Conservation (phyloP, 37 sponge, comb jelly and placozoan genomes). For the Bolinopsis microptera region DNA sequence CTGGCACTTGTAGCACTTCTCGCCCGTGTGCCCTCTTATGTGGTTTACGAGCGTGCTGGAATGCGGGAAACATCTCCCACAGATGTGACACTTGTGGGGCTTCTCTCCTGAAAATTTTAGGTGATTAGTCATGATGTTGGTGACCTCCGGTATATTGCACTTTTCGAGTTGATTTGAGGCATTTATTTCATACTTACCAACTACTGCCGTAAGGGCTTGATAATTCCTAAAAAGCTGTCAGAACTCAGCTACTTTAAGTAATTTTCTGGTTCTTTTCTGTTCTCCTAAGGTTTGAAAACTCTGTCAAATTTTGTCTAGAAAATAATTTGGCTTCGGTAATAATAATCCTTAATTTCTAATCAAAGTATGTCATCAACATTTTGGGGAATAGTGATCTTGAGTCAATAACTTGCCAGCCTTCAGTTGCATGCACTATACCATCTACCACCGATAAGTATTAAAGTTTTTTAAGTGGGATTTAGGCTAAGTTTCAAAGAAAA, state of each 20-base stretch:
- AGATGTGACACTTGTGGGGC: conserved; percentile 66
- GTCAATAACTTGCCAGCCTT: too few relatives aligned
- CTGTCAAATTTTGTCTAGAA: not conserved
- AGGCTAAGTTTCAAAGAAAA: not conserved
- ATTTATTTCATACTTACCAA: too few relatives aligned
- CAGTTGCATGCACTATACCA: too few relatives aligned
- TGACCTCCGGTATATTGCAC: too few relatives aligned
- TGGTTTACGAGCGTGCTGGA: conserved; percentile 63
- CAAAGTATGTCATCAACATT: too few relatives aligned
- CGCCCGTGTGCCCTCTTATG: conserved; percentile 51
- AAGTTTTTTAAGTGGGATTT: not conserved
- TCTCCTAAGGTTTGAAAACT: not conserved
- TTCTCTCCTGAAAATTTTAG: conserved; percentile 58
- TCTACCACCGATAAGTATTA: not conserved
- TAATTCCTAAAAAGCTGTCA: not conserved
- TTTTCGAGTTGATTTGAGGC: too few relatives aligned
- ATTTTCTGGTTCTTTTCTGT: not conserved
- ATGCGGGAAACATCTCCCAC: conserved; percentile 54
- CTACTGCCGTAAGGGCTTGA: too few relatives aligned
- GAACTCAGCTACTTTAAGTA: too few relatives aligned
- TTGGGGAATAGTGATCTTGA: too few relatives aligned
- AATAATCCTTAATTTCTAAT: not conserved
- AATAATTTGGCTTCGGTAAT: not conserved
- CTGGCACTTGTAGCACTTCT: conserved; percentile 66
- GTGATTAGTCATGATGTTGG: not conserved